Conservation (phyloP, 2,797 vertebrate genomes). For the Tragopan temminckii region DNA sequence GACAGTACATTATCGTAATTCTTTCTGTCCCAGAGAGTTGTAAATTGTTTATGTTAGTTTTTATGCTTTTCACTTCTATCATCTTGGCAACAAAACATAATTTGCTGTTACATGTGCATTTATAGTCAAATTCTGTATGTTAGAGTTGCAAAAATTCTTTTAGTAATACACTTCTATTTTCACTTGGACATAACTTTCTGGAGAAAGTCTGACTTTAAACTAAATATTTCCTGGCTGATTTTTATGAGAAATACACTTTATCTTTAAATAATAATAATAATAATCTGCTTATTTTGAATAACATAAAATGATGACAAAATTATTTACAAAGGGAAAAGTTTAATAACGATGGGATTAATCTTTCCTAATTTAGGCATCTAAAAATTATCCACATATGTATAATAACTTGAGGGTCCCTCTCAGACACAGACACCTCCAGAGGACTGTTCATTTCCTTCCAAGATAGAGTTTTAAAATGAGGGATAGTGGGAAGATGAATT, state of each 20-base stretch:
- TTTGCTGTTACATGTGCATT: slow-evolving; percentile 58
- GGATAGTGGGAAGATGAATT: neutral
- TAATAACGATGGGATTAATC: neutral
- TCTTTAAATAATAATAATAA: neutral
- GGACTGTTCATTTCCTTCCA: neutral
- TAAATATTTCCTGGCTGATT: neutral
- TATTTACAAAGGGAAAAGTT: neutral
- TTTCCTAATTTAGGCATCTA: neutral
- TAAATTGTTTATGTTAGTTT: slow-evolving; percentile 79
- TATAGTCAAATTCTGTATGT: slow-evolving; percentile 15
- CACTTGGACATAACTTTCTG: neutral
- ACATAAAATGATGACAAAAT: neutral
- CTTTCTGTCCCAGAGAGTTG: slow-evolving; percentile 58
- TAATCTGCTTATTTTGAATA: neutral
- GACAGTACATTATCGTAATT: slow-evolving; percentile 44
- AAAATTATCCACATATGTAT: neutral
- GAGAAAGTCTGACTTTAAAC: neutral
- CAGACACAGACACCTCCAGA: neutral
- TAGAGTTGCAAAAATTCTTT: slow-evolving; percentile 37
- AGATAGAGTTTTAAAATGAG: neutral
- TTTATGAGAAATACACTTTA: neutral
- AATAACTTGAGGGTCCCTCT: neutral
- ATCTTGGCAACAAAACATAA: slow-evolving; percentile 69
- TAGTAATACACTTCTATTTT: slow-evolving; percentile 4
- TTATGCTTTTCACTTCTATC: slow-evolving; percentile 72